Conservation (phyloP, 2,113 vertebrate species). For the Junco hyemalis region DNA sequence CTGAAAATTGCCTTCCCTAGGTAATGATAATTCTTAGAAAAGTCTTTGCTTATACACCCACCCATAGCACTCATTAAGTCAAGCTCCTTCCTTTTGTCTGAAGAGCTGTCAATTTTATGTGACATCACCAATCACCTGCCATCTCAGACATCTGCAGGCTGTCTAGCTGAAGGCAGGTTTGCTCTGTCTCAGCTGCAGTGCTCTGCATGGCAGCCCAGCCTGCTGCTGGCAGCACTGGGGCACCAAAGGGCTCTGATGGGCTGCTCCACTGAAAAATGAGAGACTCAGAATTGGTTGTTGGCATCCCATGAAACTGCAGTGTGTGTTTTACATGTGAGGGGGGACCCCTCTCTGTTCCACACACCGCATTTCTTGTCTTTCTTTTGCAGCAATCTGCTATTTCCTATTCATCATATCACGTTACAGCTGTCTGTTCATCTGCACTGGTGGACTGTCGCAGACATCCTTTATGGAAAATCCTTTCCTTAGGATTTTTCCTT, state of each 20-base stretch:
- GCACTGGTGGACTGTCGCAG: background rate
- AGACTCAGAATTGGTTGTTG: background rate
- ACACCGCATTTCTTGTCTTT: background rate
- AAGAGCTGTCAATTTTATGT: constrained; percentile 55
- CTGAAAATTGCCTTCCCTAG: constrained; percentile 63
- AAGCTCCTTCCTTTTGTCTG: constrained; percentile 55
- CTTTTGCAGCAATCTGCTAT: background rate
- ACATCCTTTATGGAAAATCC: no score
- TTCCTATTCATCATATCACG: background rate
- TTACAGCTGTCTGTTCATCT: background rate
- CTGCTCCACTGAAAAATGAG: fast-evolving
- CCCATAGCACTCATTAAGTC: constrained; percentile 63
- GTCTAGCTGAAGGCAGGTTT: constrained; percentile 14
- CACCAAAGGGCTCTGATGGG: background rate
- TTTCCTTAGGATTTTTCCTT: no score
- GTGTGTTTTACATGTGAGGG: background rate
- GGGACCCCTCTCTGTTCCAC: background rate
- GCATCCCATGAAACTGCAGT: fast-evolving
- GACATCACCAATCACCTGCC: constrained; percentile 61
- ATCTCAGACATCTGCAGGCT: background rate
- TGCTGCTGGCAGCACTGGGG: background rate
- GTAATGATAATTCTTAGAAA: constrained; percentile 56
- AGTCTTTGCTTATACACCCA: constrained; percentile 61
- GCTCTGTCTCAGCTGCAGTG: background rate
- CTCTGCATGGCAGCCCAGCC: background rate